These are phyloP conservation scores for Chlorops oryzae DNA, from an alignment of 1,140 invertebrate genomes.

Conservation along the genomic window DNA sequence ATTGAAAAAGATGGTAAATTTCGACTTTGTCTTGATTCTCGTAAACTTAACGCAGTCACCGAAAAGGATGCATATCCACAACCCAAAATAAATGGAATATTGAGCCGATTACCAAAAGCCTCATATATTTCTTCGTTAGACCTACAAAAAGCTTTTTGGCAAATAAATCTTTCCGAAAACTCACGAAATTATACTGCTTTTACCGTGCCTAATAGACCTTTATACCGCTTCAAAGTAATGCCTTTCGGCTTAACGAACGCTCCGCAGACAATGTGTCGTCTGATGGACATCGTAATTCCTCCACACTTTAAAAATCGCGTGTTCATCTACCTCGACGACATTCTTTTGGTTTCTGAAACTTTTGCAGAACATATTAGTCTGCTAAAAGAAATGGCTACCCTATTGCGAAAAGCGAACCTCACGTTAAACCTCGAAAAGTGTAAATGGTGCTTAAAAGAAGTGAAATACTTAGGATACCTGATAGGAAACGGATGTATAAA, in stretches of 20 bases:
- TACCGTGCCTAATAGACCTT: slow-evolving; percentile 1
- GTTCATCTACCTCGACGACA: slow-evolving; percentile 13
- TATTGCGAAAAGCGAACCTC: slow-evolving; percentile 1
- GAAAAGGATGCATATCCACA: too few relatives aligned
- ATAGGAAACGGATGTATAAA: slow-evolving; percentile 25
- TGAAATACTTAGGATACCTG: slow-evolving; percentile 8
- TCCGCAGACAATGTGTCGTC: slow-evolving; percentile 2
- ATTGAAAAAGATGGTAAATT: too few relatives aligned
- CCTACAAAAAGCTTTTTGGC: too few relatives aligned
- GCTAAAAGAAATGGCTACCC: slow-evolving; percentile 2
- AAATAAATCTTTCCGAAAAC: too few relatives aligned
- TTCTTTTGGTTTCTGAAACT: slow-evolving; percentile 8
- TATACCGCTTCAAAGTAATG: slow-evolving; percentile 11
- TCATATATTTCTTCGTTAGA: too few relatives aligned
- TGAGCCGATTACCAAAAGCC: too few relatives aligned
- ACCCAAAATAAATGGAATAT: too few relatives aligned
- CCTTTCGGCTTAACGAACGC: slow-evolving; percentile 9
- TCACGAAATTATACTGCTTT: too few relatives aligned
- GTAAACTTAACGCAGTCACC: too few relatives aligned
- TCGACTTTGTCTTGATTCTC: too few relatives aligned
- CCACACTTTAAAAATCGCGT: slow-evolving; percentile 7
- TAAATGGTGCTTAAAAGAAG: slow-evolving; percentile 45
- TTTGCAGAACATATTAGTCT: slow-evolving; percentile 5
- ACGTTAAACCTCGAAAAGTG: slow-evolving; percentile 15
- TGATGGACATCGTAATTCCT: slow-evolving; percentile 9